Base-by-base conservation (phyloP, 1,140 invertebrate genomes). In the Palaemon carinicauda region DNA sequence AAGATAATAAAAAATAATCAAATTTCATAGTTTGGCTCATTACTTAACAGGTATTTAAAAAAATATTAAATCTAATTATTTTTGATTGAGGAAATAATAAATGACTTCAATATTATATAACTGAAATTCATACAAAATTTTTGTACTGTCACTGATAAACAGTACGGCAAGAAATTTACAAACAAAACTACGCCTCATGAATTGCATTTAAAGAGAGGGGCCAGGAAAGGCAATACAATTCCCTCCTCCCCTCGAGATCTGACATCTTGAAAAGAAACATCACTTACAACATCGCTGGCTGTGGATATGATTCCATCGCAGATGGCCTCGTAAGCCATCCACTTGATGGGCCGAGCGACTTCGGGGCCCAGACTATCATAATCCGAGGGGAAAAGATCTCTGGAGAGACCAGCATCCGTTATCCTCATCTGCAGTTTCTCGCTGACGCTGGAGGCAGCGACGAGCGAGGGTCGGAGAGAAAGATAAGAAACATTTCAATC, bases 301-400 rank as follows among this genome's bases (percentile, higher is more conserved):
- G 95, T 94, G 7, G 95, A 96, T 92, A 97, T 98, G 90, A 95
- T 94, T 89, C 95, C 95, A 88, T 95, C 95, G 17, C 95, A 92
- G 73, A 99, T 92, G 77, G 96, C 95, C 92, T 99, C 98, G 33
- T 97, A 92, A 2, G 97, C 95, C 90, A 98, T 93, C 98, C 98
- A 99, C 91, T 87, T 88, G 86, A 99, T 95, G 0, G 98, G 97
- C 88, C 97, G 93, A 92, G 97, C 98, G 91, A 98, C 97, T 90
- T 97, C 98, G 92, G 98, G 97, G 5, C 96, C 97, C 77, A 98
- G 92, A 91, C 97, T 98, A 91, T 98, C 96, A 92, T 99, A 99
- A 91, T 99, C 98, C n/a, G 95, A 94, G 1, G 97, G 97, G 91
- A 98, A 99, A 29, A 98, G 93, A 92, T 98, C 97, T 73, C 97